Percentiles rank a stretch among this genome's conserved stretches.
Evolutionary conservation across 2,888 invertebrate genomes (phyloP).

Genomic region (Horisme vitalbata): DNA sequence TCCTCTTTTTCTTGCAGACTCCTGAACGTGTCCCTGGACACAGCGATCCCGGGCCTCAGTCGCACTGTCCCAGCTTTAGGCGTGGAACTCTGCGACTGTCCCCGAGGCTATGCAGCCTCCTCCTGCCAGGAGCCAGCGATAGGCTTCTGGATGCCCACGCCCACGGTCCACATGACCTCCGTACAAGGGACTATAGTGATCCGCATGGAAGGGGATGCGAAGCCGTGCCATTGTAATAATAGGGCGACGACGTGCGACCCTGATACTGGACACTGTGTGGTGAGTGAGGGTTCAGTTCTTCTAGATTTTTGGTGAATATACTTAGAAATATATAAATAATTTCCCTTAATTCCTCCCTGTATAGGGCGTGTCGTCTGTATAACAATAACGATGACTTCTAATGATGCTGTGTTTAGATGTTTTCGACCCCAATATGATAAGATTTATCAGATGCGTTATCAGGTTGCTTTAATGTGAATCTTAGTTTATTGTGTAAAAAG

Average conservation of each 20-base stretch:
- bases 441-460: no score
- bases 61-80: constrained; percentile 89
- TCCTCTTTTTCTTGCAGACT: constrained; percentile 57
- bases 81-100: constrained; percentile 94
- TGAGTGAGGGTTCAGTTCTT: constrained; percentile 60
- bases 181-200: constrained; percentile 88
- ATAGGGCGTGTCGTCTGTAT: no score
- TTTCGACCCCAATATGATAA: no score
- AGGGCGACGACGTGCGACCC: constrained; percentile 90
- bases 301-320: no score
- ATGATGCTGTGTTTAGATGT: no score
- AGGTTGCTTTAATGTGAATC: no score
- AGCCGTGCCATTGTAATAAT: constrained; percentile 91
- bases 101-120: constrained; percentile 89
- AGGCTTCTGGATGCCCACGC: constrained; percentile 90
- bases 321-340: no score
- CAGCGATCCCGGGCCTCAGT: constrained; percentile 87
- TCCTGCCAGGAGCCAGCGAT: constrained; percentile 95
- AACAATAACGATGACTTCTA: no score
- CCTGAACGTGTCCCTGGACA: constrained; percentile 91
- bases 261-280: constrained; percentile 93
- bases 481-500: no score
- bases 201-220: constrained; percentile 90
- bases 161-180: constrained; percentile 59
- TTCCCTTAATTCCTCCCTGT: no score